Percentiles rank a stretch among this genome's conserved stretches.
These are phyloP conservation scores for Laupala kohalensis DNA, from an alignment of 1,140 invertebrate genomes.

Conservation along the genomic window DNA sequence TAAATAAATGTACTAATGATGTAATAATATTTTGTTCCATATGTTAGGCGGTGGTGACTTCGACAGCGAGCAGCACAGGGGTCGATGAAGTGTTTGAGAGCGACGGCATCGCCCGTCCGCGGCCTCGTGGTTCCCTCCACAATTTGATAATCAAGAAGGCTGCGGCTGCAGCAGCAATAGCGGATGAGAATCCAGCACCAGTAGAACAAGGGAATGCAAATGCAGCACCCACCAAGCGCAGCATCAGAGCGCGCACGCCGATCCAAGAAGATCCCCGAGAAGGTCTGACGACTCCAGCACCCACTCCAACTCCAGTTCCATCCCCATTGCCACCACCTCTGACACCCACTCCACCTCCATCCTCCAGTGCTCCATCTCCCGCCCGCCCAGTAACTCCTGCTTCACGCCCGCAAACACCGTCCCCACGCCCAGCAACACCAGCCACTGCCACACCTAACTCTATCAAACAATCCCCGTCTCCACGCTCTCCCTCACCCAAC, in stretches of 20 bases:
- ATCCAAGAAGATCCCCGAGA: constrained; percentile 29
- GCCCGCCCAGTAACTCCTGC: constrained; percentile 10
- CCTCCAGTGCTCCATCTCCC: constrained; percentile 13
- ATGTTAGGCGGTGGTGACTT: neutral
- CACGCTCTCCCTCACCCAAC: no score
- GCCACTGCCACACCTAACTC: no score
- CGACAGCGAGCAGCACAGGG: neutral
- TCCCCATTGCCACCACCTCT: no score
- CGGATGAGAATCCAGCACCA: constrained; percentile 8
- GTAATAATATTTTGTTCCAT: no score
- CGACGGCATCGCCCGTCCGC: constrained; percentile 11
- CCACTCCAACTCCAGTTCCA: constrained; percentile 15
- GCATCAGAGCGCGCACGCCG: constrained; percentile 32
- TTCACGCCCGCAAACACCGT: constrained; percentile 1
- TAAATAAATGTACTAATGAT: no score
- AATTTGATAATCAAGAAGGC: no score
- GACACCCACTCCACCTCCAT: no score
- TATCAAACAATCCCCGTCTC: no score
- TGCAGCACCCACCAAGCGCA: constrained; percentile 15
- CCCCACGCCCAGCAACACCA: no score
- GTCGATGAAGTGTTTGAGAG: neutral
- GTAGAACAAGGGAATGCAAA: no score
- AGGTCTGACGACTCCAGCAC: constrained; percentile 6
- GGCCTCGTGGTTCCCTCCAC: constrained; percentile 17
- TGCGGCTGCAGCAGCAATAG: constrained; percentile 12